Evolutionary conservation across 2,797 vertebrate genomes (phyloP), one percentile per base, ranked within the genome.

Genomic region (Enteromius trimaculatus): DNA sequence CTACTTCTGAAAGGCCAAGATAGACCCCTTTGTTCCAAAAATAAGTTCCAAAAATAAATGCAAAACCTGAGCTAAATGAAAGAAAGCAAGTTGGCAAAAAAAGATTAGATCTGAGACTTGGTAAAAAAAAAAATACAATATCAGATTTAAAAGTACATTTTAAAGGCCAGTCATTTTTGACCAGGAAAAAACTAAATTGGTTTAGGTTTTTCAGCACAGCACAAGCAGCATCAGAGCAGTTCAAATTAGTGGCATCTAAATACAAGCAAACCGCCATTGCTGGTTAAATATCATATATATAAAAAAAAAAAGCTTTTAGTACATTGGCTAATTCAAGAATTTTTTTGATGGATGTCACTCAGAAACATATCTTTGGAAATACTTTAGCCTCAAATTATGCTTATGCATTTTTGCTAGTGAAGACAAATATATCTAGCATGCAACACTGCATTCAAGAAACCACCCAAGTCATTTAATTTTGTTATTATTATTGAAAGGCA

Each of bases 401-500:
- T 44, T 69, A 49, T 66, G 9, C 16, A 39, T 58, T 3, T 17
- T 34, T 49, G 8, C 11, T 19, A 19, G 60, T 6, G 6, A 66
- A 79, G 74, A n/a, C 19, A 81, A 53, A 53, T 26, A 44, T 71
- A 44, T 72, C 31, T 17, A 69, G 37, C 62, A 44, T 62, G 68
- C 62, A 44, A 21, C 3, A 42, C 60, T 66, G 29, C 29, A 49
- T 78, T 86, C 58, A 78, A 21, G 8, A 66, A 23, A 49, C 62
- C 49, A 78, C 19, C 14, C 39, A 69, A 71, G 47, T 42, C 53
- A 55, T 42, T 79, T 31, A 51, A 39, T 69, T 80, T 64, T 75
- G 60, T 55, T 80, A 51, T 66, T 71, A 77, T 84, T 72, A 74
- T 66, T 82, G 21, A 49, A 82, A 84, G 53, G 14, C 60, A 53